Evolutionary conservation across 2,888 invertebrate genomes (phyloP), one percentile per base, ranked within the genome.

Genomic region (Chloromyia formosa): DNA sequence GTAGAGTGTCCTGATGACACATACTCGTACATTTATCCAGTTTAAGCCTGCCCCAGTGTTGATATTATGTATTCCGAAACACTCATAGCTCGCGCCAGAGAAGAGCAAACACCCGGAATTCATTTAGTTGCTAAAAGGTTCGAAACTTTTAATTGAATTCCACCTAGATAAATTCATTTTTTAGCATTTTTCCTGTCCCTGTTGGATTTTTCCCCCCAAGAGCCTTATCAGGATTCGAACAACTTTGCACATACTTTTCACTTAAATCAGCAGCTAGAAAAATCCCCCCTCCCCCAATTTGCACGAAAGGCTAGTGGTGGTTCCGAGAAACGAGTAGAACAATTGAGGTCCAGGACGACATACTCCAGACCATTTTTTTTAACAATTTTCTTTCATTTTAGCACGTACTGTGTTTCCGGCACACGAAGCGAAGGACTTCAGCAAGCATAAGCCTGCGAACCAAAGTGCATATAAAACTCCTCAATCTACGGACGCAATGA

Each of bases 81-180:
- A 35, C 27, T 35, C 27, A 35, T 7, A 4, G 27, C 27, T 35
- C 27, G 3, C 27, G 7, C 27, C 27, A 12, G 14, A 60, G 23
- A 60, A 60, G 60, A 23, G 60, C 60, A 60, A 60, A 22, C 60
- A 23, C 10, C 9, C 23, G 23, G 27, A 60, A 60, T 60, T 60
- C 60, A 60, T 60, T 60, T 60, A 23, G 60, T 60, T 23, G 49
- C 23, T 60, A 60, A 60, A 60, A 60, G 60, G 22, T 23, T 23
- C n/a, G 60, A 60, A 60, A 60, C 60, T 60, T 60, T 60, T 60
- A 60, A 60, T 60, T 60, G 60, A 60, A 60, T 60, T 23, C n/a
- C 60, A 49, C 4, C 49, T 40, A 62, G 9, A 56, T 40, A 27
- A 40, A 23, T 62, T 22, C 40, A 23, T 62, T 62, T 62, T 16